Evolutionary conservation across 2,113 vertebrate genomes (phyloP).

Genomic region (Odocoileus hemionus): DNA sequence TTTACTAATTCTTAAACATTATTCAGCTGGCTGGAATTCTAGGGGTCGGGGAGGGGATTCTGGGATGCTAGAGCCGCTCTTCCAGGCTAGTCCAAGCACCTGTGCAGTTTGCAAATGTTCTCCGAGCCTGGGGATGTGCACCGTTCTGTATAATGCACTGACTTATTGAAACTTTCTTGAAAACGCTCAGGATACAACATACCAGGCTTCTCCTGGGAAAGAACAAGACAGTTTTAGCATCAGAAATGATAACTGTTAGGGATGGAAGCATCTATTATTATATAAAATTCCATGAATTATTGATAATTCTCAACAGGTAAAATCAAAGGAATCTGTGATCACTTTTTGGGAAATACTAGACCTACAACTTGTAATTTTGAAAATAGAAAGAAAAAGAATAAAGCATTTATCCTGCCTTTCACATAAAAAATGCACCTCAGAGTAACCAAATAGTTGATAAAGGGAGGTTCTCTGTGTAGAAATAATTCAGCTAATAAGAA

Average conservation of each 20-base stretch:
- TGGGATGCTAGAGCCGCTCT: fast-evolving
- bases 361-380: background rate
- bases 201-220: background rate
- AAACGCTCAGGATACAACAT: background rate
- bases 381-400: background rate
- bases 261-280: background rate
- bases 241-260: background rate
- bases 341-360: background rate
- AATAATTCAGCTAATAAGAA: background rate
- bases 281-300: slow-evolving; percentile 1
- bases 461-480: background rate
- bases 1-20: background rate
- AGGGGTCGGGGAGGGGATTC: fast-evolving
- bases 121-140: background rate
- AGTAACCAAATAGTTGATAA: background rate
- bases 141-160: background rate
- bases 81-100: fast-evolving
- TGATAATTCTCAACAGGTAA: background rate
- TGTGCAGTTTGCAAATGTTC: background rate
- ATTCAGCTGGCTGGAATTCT: background rate
- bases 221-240: background rate
- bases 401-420: background rate
- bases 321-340: background rate
- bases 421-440: background rate
- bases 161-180: background rate